Evolutionary conservation across 2,888 invertebrate genomes (phyloP), one percentile per base, ranked within the genome.

Genomic region (Ceriagrion tenellum): DNA sequence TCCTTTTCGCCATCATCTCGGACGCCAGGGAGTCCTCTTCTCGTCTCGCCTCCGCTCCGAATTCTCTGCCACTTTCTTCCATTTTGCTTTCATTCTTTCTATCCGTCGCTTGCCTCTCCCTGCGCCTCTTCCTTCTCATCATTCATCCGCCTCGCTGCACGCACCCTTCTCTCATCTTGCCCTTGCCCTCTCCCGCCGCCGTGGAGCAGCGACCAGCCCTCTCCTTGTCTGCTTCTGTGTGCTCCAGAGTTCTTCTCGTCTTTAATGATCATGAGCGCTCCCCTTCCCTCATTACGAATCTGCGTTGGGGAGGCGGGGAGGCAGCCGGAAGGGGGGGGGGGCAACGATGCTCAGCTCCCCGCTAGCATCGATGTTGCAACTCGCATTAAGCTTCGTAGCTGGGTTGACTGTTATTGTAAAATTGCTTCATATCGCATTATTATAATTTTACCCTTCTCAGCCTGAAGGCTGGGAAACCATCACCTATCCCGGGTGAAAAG

Each of bases 261-360:
- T 81, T 69, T 81, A 35, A 81, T 81, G 81, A 81, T 81, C 81
- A 23, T 26, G 16, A 81, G 81, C 4, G 81, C 81, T 81, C 30
- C 35, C 81, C 81, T 16, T n/a, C 81, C 81, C n/a, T 81, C 81
- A 35, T 81, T 81, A 81, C 81, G 81, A n/a, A 35, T 81, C 81
- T 35, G 16, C 30, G 0, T 18, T 10, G 81, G 8, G 81, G 16
- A 23, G 26, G 12, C 20, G 69, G n/a, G 69, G 6, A n/a, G 8
- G 81, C 4, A 23, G 26, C 12, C n/a, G 69, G n/a, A n/a, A 69
- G n/a, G 20, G 8, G 74, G 74, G 16, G 35, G 81, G 30, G 35
- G 2, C 69, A 8, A 10, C 69, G 69, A 69, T 69, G 69, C 69
- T 69, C 10, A 69, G 69, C 23, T 23, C 23, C 69, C 0, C 26